These are phyloP conservation scores for Montipora capitata DNA, from an alignment of 92 coral and sea anemone genomes.

Conservation along the genomic window DNA sequence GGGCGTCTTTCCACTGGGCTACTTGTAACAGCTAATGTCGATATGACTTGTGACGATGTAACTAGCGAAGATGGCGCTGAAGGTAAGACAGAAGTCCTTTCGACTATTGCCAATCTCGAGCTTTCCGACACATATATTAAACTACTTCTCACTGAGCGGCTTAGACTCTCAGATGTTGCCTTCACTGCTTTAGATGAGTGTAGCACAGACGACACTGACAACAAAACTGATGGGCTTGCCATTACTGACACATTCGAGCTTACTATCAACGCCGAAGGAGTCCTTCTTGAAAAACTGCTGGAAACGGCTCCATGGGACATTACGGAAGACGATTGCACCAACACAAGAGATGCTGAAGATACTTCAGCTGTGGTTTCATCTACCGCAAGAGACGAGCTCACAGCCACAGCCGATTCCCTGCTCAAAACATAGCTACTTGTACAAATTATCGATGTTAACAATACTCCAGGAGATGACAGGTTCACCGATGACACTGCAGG, in stretches of 20 bases:
- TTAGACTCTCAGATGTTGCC: not conserved
- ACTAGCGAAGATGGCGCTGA: not conserved
- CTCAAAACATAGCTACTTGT: not conserved
- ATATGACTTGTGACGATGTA: not conserved
- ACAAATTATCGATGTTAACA: not conserved
- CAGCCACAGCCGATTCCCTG: not conserved
- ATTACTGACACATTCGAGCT: too few relatives aligned
- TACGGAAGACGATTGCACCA: too few relatives aligned
- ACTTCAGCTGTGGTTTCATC: not conserved
- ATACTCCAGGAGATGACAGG: not conserved
- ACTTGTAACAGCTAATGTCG: not conserved
- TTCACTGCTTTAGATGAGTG: not conserved
- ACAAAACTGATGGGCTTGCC: not conserved
- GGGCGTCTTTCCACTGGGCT: not conserved
- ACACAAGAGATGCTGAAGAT: not conserved
- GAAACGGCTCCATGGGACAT: too few relatives aligned
- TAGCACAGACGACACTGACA: not conserved
- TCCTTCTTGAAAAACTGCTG: too few relatives aligned
- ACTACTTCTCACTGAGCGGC: not conserved
- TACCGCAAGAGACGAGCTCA: not conserved
- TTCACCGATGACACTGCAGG: not conserved
- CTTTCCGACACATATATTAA: not conserved
- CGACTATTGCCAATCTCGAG: not conserved
- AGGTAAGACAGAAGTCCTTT: not conserved
- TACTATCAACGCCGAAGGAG: too few relatives aligned